Evolutionary conservation across 1,140 invertebrate species (phyloP).

Genomic region (Bombus superbus): DNA sequence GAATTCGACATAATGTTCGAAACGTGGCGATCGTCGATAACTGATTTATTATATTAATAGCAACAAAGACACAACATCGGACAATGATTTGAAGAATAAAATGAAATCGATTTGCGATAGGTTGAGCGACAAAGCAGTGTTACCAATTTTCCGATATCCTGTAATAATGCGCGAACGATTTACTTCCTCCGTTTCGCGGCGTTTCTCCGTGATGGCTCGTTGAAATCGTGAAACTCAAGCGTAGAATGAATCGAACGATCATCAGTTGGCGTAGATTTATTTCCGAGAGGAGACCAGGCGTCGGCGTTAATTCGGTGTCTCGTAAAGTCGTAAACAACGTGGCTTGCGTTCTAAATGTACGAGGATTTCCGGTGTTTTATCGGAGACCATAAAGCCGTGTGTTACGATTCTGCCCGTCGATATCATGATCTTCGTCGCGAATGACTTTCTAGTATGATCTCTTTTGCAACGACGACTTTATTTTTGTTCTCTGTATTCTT

Average conservation of each 20-base stretch:
- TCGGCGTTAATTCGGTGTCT: conserved; percentile 28
- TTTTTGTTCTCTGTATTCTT: too few species aligned
- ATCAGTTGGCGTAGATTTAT: conserved; percentile 37
- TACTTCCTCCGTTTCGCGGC: background rate
- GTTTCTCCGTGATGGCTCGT: background rate
- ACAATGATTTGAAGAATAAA: background rate
- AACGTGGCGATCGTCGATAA: background rate
- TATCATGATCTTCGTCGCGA: conserved; percentile 18
- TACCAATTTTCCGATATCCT: background rate
- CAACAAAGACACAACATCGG: too few species aligned
- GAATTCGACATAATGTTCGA: background rate
- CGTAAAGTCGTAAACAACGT: conserved; percentile 36
- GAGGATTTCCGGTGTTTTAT: conserved; percentile 41
- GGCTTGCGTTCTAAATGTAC: conserved; percentile 9
- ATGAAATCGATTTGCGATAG: background rate
- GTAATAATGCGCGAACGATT: conserved; percentile 8
- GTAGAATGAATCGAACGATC: conserved; percentile 39
- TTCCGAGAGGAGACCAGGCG: background rate
- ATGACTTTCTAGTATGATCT: conserved; percentile 24
- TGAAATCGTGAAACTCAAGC: background rate
- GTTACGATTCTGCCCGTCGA: background rate
- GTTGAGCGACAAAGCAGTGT: background rate
- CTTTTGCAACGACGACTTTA: background rate
- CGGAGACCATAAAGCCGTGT: conserved; percentile 21
- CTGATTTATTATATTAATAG: background rate